Evolutionary conservation across 2,797 vertebrate genomes (phyloP).

Genomic region (Danionella dracula): DNA sequence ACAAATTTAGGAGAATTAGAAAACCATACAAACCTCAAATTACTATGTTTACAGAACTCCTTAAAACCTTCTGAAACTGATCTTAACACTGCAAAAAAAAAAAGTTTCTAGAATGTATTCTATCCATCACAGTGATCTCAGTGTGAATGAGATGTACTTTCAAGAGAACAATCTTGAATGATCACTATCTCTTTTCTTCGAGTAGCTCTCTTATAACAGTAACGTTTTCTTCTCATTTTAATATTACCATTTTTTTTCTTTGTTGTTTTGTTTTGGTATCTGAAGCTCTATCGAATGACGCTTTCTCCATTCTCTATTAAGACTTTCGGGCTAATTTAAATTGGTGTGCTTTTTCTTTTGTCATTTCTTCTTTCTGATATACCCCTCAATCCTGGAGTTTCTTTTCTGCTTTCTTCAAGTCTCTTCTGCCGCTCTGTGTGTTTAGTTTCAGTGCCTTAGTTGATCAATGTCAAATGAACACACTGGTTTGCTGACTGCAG

Average conservation of each 20-base stretch:
- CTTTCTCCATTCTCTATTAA: background rate
- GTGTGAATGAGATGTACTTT: too few relatives aligned
- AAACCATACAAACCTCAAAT: background rate
- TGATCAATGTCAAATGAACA: constrained; percentile 2
- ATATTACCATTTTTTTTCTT: background rate
- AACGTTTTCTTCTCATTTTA: background rate
- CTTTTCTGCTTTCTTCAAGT: background rate
- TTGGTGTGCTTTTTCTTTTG: too few relatives aligned
- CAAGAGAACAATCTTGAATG: background rate
- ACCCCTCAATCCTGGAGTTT: too few relatives aligned
- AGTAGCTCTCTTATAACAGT: background rate
- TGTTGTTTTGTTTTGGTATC: background rate
- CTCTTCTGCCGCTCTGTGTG: background rate
- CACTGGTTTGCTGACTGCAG: constrained; percentile 3
- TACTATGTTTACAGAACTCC: background rate
- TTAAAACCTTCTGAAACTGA: background rate
- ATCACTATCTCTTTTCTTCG: background rate
- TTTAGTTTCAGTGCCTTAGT: constrained; percentile 31
- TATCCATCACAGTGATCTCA: too few relatives aligned
- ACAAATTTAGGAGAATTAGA: too few relatives aligned
- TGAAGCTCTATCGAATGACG: background rate
- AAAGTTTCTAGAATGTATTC: too few relatives aligned
- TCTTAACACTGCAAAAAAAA: background rate
- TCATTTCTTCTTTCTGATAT: too few relatives aligned
- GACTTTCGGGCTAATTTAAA: too few relatives aligned